These are phyloP conservation scores for Muntiacus muntjak DNA, from an alignment of 2,113 vertebrate genomes.

Conservation along the genomic window DNA sequence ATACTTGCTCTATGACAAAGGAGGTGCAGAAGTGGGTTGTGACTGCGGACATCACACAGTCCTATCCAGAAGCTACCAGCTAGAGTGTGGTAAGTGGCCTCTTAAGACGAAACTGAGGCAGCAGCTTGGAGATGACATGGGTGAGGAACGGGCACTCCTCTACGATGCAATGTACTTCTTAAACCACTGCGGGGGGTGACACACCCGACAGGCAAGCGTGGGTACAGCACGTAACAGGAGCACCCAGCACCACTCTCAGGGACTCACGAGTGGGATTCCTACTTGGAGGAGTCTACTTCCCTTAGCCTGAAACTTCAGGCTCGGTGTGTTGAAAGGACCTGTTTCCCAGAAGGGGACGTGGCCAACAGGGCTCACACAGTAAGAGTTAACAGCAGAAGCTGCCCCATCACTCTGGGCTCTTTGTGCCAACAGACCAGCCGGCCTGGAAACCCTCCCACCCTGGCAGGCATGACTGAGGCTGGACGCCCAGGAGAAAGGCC, in stretches of 20 bases:
- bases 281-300: neutral
- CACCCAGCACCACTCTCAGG: neutral
- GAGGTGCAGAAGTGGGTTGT: neutral
- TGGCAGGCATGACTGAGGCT: neutral
- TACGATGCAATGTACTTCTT: neutral
- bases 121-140: neutral
- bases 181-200: neutral
- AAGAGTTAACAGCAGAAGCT: neutral
- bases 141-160: neutral
- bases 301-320: neutral
- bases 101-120: neutral
- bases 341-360: neutral
- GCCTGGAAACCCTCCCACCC: neutral
- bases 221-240: too few relatives aligned
- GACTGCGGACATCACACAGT: rapidly evolving
- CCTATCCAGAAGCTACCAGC: neutral
- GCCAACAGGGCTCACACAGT: neutral
- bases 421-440: neutral
- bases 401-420: neutral
- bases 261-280: neutral
- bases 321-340: neutral
- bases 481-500: too few relatives aligned
- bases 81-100: neutral
- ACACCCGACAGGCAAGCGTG: neutral
- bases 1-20: neutral